These are phyloP conservation scores for Tupaia tana DNA, from an alignment of 2,113 vertebrate genomes.

Conservation along the genomic window DNA sequence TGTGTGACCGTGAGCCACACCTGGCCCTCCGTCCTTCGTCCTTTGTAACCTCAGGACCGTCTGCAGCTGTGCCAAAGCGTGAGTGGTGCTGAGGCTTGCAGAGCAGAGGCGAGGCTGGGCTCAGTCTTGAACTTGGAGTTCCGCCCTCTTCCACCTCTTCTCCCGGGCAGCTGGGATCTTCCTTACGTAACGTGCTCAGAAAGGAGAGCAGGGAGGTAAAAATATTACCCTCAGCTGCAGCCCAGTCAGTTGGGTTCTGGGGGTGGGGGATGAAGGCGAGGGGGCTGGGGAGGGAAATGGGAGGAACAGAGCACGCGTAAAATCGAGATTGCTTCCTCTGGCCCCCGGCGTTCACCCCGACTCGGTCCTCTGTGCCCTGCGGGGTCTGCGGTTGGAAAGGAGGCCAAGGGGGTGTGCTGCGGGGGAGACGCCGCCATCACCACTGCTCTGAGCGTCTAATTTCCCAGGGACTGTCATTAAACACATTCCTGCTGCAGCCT, in stretches of 20 bases:
- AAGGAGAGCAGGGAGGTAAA: constrained; percentile 65
- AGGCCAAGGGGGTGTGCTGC: constrained; percentile 59
- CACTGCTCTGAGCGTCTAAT: constrained; percentile 76
- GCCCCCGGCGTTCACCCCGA: constrained; percentile 75
- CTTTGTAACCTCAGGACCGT: too few species aligned
- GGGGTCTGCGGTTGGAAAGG: background rate
- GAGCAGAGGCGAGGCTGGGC: too few species aligned
- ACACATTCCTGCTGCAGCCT: constrained; percentile 81
- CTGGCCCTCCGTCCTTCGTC: too few species aligned
- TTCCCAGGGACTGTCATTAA: constrained; percentile 84
- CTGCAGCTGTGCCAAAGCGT: too few species aligned
- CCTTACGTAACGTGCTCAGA: constrained; percentile 60
- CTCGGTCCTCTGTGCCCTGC: constrained; percentile 69
- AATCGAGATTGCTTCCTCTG: constrained; percentile 72
- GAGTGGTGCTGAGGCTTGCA: too few species aligned
- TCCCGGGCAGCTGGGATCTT: background rate
- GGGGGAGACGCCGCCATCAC: constrained; percentile 72
- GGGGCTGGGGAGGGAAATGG: constrained; percentile 13
- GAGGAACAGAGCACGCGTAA: constrained; percentile 65
- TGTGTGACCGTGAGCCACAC: background rate
- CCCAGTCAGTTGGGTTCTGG: background rate
- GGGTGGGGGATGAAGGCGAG: constrained; percentile 69
- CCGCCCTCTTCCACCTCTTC: too few species aligned
- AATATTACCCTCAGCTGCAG: constrained; percentile 53
- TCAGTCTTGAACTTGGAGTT: too few species aligned